These are phyloP conservation scores for Tachypleus tridentatus DNA, from an alignment of 1,140 invertebrate species.

Conservation along the genomic window DNA sequence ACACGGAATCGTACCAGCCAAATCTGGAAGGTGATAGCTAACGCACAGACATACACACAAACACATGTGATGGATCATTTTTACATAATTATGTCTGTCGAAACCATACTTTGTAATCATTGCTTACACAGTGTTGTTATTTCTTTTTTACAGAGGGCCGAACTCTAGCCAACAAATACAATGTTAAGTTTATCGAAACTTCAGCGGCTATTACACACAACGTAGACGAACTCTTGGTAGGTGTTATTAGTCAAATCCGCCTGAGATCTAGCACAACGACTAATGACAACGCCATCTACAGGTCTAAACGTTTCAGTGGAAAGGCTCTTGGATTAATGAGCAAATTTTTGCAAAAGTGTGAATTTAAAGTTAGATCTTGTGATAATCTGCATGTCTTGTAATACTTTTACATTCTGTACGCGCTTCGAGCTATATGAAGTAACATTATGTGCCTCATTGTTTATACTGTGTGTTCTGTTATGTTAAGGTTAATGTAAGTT, in stretches of 20 bases:
- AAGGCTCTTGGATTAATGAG: slow-evolving; percentile 24
- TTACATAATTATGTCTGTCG: no score
- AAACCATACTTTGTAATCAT: no score
- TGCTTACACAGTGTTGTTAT: no score
- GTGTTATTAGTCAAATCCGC: slow-evolving; percentile 48
- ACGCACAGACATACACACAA: no score
- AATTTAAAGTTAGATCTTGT: slow-evolving; percentile 30
- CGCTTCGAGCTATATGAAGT: no score
- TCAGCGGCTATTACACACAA: slow-evolving; percentile 65
- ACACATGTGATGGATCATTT: no score
- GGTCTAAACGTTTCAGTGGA: slow-evolving; percentile 19
- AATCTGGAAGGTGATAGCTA: no score
- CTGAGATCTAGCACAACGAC: slow-evolving; percentile 17
- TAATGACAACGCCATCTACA: slow-evolving; percentile 7
- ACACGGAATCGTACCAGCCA: no score
- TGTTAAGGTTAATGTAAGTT: no score
- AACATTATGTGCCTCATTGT: no score
- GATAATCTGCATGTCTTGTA: slow-evolving; percentile 33
- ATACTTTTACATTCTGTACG: not conserved
- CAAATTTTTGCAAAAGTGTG: slow-evolving; percentile 27
- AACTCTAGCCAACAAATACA: slow-evolving; percentile 45
- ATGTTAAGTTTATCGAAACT: slow-evolving; percentile 69
- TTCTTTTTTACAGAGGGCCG: slow-evolving; percentile 44
- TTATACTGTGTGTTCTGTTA: no score
- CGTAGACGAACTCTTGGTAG: slow-evolving; percentile 65